Percentiles rank a stretch among this genome's conserved stretches.
These are phyloP conservation scores for Chlorocebus sabaeus DNA, from an alignment of 2,113 vertebrate genomes.

Conservation along the genomic window DNA sequence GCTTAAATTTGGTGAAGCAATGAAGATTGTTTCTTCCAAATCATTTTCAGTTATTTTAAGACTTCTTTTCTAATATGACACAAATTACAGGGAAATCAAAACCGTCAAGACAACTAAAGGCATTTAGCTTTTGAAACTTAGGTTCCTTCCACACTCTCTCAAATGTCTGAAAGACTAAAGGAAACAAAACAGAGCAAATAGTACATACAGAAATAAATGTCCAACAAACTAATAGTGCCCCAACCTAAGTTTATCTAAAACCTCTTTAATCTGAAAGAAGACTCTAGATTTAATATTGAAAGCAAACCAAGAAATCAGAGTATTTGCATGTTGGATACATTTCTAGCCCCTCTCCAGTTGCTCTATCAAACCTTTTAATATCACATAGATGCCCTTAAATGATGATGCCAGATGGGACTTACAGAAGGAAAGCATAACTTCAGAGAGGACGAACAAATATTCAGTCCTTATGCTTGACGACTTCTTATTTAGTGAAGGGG, in stretches of 20 bases:
- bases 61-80: conserved; percentile 22
- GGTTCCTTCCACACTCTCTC: neutral
- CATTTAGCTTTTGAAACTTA: conserved; percentile 37
- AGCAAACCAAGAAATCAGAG: conserved; percentile 64
- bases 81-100: conserved; percentile 63
- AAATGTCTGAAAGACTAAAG: conserved; percentile 33
- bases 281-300: conserved; percentile 74
- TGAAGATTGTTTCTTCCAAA: neutral
- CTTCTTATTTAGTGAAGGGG: neutral
- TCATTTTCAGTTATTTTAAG: conserved; percentile 47
- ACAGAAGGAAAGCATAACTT: conserved; percentile 63
- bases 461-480: neutral
- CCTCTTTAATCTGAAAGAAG: conserved; percentile 43
- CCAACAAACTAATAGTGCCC: neutral
- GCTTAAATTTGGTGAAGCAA: conserved; percentile 17
- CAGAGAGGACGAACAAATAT: neutral
- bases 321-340: conserved; percentile 58
- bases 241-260: neutral
- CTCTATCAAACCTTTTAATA: conserved; percentile 55
- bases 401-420: conserved; percentile 56
- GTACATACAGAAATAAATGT: neutral
- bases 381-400: conserved; percentile 63
- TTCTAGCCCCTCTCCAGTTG: neutral
- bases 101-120: conserved; percentile 52
- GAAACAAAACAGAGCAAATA: conserved; percentile 53